Conservation (phyloP, 2,113 vertebrate genomes). For the Carlito syrichta region DNA sequence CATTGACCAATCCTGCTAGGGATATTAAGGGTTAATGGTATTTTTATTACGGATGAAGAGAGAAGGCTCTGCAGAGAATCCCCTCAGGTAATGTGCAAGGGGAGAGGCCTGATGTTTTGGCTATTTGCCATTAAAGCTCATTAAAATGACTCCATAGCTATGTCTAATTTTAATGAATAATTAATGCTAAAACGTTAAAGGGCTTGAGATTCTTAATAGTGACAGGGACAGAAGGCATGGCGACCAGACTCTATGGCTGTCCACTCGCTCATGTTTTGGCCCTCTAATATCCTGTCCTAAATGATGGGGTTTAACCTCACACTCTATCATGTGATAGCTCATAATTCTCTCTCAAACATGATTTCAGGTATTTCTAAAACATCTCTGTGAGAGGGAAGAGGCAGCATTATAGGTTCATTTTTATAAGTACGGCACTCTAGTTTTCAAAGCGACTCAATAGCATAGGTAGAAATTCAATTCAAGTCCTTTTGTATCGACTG, state of each 20-base stretch:
- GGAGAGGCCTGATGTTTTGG: slow-evolving; percentile 67
- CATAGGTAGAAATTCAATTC: background rate
- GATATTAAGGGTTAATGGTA: slow-evolving; percentile 59
- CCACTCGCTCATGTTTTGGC: background rate
- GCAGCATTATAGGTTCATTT: background rate
- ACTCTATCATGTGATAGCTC: rapidly evolving
- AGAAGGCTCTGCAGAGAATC: slow-evolving; percentile 52
- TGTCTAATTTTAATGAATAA: slow-evolving; percentile 70
- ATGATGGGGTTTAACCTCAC: background rate
- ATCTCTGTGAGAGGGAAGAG: background rate
- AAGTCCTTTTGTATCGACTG: background rate
- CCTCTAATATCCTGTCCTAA: background rate
- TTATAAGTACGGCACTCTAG: background rate
- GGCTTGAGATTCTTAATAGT: slow-evolving; percentile 51
- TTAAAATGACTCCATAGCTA: slow-evolving; percentile 58
- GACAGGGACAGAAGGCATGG: slow-evolving; percentile 35
- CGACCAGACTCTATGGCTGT: background rate
- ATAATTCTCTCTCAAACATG: background rate
- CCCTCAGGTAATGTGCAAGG: slow-evolving; percentile 51
- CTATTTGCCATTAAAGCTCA: slow-evolving; percentile 69
- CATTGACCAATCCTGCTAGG: background rate
- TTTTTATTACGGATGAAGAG: slow-evolving; percentile 57
- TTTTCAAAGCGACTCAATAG: background rate
- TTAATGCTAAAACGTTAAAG: slow-evolving; percentile 63
- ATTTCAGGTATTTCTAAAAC: background rate